Evolutionary conservation across 2,113 vertebrate genomes (phyloP).

Genomic region (Mellivora capensis): DNA sequence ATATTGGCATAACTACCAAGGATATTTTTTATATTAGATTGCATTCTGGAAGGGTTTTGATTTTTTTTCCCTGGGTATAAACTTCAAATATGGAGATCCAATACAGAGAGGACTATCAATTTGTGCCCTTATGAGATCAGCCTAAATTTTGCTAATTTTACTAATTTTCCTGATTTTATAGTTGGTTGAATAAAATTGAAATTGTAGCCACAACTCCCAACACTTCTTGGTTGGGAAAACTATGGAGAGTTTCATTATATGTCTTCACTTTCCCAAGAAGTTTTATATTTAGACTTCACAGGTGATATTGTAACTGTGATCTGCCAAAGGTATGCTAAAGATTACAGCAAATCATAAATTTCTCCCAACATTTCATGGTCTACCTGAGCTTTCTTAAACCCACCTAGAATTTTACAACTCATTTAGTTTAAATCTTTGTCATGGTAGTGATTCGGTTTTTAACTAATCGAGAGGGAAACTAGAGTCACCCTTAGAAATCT

Average conservation of each 20-base stretch:
- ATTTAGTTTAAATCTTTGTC: not conserved
- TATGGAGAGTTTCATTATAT: not conserved
- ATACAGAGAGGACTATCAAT: not conserved
- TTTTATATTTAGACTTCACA: not conserved
- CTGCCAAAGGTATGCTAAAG: not conserved
- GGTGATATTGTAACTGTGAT: not conserved
- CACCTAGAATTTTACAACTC: not conserved
- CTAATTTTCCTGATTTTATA: not conserved
- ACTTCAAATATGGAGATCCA: not conserved
- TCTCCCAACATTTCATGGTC: not conserved
- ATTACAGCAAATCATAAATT: not conserved
- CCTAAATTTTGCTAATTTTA: not conserved
- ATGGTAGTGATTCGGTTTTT: not conserved
- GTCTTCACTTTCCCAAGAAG: not conserved
- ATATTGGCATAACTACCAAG: not conserved
- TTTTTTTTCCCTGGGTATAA: not conserved
- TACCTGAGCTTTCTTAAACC: not conserved
- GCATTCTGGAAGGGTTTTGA: not conserved
- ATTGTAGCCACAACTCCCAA: not conserved
- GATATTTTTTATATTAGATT: not conserved
- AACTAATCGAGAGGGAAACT: not conserved
- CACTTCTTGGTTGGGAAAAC: not conserved
- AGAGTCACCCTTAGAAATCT: not conserved
- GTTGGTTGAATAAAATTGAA: not conserved
- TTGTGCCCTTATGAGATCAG: not conserved